phyloP scores from a whole-genome alignment of 2,113 vertebrate species.

The Carassius auratus region DNA sequence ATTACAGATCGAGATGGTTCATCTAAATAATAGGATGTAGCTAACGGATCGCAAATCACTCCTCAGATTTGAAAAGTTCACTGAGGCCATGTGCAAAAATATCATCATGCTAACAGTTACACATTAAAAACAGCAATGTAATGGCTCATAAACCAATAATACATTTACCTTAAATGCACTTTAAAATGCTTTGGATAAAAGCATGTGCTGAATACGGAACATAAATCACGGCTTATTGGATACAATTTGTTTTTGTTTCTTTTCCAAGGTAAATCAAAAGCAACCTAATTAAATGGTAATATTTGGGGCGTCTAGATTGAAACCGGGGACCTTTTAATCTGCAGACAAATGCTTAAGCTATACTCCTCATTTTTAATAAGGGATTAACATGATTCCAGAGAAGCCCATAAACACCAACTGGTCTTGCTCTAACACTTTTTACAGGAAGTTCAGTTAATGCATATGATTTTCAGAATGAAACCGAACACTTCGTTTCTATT shows the following conservation, averaged over 20 bases:
- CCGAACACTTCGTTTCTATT: neutral
- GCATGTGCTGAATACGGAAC: neutral
- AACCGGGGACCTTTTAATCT: neutral
- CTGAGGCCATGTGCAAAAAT: neutral
- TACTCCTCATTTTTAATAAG: neutral
- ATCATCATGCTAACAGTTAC: neutral
- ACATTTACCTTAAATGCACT: neutral
- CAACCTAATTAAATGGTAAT: neutral
- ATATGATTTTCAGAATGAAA: neutral
- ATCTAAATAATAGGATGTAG: slow-evolving; percentile 33
- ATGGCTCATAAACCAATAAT: neutral
- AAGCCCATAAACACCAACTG: neutral
- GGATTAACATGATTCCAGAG: neutral
- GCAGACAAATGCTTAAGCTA: slow-evolving; percentile 18
- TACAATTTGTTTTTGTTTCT: neutral
- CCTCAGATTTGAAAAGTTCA: neutral
- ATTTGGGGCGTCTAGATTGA: neutral
- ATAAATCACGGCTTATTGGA: neutral
- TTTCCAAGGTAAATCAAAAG: neutral
- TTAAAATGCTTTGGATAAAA: neutral
- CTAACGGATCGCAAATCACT: slow-evolving; percentile 28
- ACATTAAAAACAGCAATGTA: neutral
- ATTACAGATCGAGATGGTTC: slow-evolving; percentile 29
- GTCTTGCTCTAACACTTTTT: neutral
- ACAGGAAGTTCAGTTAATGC: neutral